These are phyloP conservation scores for Neoniphon sammara DNA, from an alignment of 2,797 vertebrate species.

Conservation along the genomic window DNA sequence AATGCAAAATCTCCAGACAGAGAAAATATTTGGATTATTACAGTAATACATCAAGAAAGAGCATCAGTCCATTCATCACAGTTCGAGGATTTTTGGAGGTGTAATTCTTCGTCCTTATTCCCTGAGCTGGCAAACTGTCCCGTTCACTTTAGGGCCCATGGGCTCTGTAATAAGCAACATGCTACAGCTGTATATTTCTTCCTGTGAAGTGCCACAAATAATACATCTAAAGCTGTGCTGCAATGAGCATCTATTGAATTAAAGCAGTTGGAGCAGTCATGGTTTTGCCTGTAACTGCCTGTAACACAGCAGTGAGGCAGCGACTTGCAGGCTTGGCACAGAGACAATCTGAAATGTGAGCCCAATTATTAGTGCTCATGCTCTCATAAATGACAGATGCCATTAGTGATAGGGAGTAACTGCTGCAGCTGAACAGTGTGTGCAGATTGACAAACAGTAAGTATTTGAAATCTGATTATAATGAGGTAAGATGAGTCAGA, in stretches of 20 bases:
- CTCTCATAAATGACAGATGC: slow-evolving; percentile 69
- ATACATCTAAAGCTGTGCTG: slow-evolving; percentile 50
- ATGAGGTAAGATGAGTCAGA: slow-evolving; percentile 39
- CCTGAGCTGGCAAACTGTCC: slow-evolving; percentile 46
- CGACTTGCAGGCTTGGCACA: slow-evolving; percentile 56
- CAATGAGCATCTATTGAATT: slow-evolving; percentile 50
- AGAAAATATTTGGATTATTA: not conserved
- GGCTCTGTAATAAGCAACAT: slow-evolving; percentile 55
- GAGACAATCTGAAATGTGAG: slow-evolving; percentile 65
- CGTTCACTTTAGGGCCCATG: slow-evolving; percentile 41
- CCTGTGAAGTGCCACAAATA: slow-evolving; percentile 60
- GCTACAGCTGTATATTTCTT: slow-evolving; percentile 58
- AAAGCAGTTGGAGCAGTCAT: slow-evolving; percentile 53
- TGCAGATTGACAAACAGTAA: slow-evolving; percentile 41
- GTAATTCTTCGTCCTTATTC: slow-evolving; percentile 22
- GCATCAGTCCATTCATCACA: slow-evolving; percentile 2
- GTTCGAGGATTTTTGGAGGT: slow-evolving; percentile 30
- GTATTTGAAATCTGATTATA: slow-evolving; percentile 49
- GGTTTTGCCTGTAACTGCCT: slow-evolving; percentile 51
- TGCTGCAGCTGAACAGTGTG: slow-evolving; percentile 38
- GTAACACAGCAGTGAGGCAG: slow-evolving; percentile 51
- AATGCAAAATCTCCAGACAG: slow-evolving; percentile 5
- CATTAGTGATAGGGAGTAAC: slow-evolving; percentile 55
- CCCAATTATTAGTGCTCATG: slow-evolving; percentile 60
- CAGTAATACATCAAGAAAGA: slow-evolving; percentile 9